Base-by-base conservation (phyloP, 2,797 vertebrate genomes). In the Bradypodion pumilum region DNA sequence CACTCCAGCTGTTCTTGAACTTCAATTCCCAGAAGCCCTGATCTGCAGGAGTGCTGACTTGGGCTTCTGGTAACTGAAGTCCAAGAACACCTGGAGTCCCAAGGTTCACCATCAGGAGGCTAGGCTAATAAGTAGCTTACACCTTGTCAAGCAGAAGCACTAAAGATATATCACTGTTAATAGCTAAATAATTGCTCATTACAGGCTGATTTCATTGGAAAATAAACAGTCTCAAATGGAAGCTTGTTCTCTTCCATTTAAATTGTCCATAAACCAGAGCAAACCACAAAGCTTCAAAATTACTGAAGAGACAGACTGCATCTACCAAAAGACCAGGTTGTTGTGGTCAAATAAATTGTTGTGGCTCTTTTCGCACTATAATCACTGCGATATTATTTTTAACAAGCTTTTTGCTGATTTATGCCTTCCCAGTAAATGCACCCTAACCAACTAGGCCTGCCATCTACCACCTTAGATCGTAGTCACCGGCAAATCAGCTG, bases 151-250 rank as follows among this genome's bases (percentile, higher is more conserved):
- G 52, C 73, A 81, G n/a, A 75, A 74, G 32, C 16, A 69, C 78
- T 76, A 80, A 23, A 44, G 63, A 68, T 40, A 68, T 63, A 76
- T 23, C 72, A 69, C 62, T 35, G 46, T 74, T 59, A 68, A 81
- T 37, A 37, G 29, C 25, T 35, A 59, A 49, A 44, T 81, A 85
- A 85, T 81, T 70, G 65, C 66, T 81, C 35, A 66, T 80, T 44
- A 32, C 44, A 35, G 52, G 40, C 25, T 49, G n/a, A 76, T 46
- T 56, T 75, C 37, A 44, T 23, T 10, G 23, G 21, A 29, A 79
- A 70, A 70, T 70, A 70, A 70, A 70, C 25, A 15, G 13, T 27
- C 13, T 66, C 19, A 56, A 74, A 56, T 32, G 42, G 27, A 73
- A 85, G 52, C 29, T 40, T n/a, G 69, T 77, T 59, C 49, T 29